Conservation (phyloP, 2,888 invertebrate species). For the Eustalomyia histrio region DNA sequence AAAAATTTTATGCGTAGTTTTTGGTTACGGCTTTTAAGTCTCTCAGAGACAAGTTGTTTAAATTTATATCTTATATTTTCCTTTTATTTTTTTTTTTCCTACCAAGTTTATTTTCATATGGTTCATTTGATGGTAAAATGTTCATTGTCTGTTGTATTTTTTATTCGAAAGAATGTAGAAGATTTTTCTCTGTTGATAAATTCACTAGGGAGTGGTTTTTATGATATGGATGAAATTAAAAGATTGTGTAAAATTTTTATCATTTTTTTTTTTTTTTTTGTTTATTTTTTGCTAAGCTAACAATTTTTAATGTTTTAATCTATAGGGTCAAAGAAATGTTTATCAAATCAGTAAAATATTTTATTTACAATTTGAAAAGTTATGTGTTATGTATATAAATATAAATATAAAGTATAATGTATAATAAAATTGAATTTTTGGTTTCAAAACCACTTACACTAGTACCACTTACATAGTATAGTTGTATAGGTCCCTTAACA, state of each 20-base stretch:
- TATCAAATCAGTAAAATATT: conserved; percentile 17
- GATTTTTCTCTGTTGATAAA: conserved; percentile 35
- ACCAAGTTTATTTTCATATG: conserved; percentile 45
- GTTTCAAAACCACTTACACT: background rate
- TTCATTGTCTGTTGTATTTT: conserved; percentile 38
- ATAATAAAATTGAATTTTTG: conserved; percentile 1
- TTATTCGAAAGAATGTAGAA: background rate
- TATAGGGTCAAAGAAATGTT: conserved; percentile 10
- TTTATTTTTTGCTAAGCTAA: conserved; percentile 39
- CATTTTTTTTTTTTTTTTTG: conserved; percentile 5
- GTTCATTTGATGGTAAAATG: conserved; percentile 56
- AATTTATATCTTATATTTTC: conserved; percentile 39
- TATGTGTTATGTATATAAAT: conserved; percentile 2
- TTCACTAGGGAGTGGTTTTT: conserved; percentile 36
- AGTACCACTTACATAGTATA: too few species aligned
- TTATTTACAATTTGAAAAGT: conserved; percentile 22
- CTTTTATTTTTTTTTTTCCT: background rate
- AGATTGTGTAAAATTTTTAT: conserved; percentile 30
- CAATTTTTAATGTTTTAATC: conserved; percentile 55
- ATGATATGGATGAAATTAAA: conserved; percentile 46
- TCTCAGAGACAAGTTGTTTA: conserved; percentile 54
- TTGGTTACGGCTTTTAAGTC: conserved; percentile 55
- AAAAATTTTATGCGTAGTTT: conserved; percentile 16
- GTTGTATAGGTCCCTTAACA: background rate
- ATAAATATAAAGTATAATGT: background rate